Evolutionary conservation across 2,888 invertebrate species (phyloP).

Genomic region (Cryptocephalus primarius): DNA sequence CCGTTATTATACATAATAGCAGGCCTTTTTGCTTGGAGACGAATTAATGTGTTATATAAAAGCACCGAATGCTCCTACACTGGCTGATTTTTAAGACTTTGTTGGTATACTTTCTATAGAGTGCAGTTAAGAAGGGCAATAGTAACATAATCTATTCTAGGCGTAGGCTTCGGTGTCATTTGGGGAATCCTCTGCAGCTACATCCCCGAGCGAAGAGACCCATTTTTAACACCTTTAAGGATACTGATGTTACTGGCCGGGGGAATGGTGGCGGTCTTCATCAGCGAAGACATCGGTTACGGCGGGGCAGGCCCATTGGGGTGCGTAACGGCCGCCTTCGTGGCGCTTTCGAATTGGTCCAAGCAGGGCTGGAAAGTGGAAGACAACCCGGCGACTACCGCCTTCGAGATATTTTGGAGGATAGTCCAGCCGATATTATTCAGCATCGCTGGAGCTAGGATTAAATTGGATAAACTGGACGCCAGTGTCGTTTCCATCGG

Average conservation of each 20-base stretch:
- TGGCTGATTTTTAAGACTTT: no score
- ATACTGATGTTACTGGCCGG: conserved; percentile 70
- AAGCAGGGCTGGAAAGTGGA: conserved; percentile 77
- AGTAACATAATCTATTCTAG: not conserved
- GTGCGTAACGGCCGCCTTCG: conserved; percentile 71
- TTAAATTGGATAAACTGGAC: conserved; percentile 65
- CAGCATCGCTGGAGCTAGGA: conserved; percentile 82
- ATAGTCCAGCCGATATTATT: conserved; percentile 91
- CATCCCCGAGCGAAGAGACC: conserved; percentile 72
- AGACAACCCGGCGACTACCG: conserved; percentile 75
- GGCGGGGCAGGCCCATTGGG: conserved; percentile 72
- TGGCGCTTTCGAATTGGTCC: conserved; percentile 72
- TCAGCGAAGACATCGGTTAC: conserved; percentile 65
- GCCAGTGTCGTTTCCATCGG: conserved; percentile 58
- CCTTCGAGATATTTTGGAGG: conserved; percentile 93
- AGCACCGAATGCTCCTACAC: no score
- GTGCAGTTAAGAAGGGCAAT: no score
- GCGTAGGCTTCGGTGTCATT: conserved; percentile 57
- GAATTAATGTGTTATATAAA: no score
- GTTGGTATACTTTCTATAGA: no score
- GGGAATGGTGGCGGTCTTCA: conserved; percentile 75
- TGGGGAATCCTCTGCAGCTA: conserved; percentile 74
- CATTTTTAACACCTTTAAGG: conserved; percentile 68
- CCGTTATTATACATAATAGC: no score
- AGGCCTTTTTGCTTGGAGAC: no score